phyloP scores from a whole-genome alignment of 2,113 vertebrate species.

The Ceyx margarethae region DNA sequence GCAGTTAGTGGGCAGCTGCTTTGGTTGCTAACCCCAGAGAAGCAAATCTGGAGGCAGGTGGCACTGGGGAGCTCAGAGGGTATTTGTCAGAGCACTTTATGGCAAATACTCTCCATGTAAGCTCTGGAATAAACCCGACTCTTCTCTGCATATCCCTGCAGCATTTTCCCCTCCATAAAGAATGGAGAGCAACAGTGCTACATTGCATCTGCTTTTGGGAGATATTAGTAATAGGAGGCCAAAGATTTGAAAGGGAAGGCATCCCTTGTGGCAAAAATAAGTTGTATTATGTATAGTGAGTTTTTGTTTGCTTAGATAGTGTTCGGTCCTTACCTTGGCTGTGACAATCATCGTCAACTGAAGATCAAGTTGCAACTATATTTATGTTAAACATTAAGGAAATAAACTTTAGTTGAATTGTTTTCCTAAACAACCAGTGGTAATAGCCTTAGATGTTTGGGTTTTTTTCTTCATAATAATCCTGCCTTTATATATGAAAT shows the following conservation, averaged over 20 bases:
- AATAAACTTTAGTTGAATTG: conserved; percentile 66
- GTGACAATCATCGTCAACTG: conserved; percentile 80
- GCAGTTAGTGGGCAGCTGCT: not conserved
- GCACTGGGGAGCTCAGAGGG: not conserved
- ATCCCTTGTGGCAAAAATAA: conserved; percentile 65
- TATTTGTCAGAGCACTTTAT: not conserved
- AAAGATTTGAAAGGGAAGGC: conserved; percentile 72
- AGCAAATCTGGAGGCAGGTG: not conserved
- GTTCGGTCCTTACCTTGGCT: conserved; percentile 74
- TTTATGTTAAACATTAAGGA: conserved; percentile 75
- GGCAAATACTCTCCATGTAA: not conserved
- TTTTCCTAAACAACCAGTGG: conserved; percentile 59
- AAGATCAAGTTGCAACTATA: conserved; percentile 77
- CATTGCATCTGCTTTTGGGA: conserved; percentile 43
- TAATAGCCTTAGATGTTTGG: conserved; percentile 63
- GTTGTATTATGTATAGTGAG: conserved; percentile 63
- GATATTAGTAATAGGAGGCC: conserved; percentile 72
- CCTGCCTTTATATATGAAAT: conserved; percentile 53
- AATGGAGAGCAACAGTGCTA: conserved; percentile 29
- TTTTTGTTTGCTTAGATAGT: conserved; percentile 69
- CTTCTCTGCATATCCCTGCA: not conserved
- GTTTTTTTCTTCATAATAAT: conserved; percentile 18
- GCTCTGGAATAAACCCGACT: not conserved
- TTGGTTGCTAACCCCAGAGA: not conserved
- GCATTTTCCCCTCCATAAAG: not conserved